Base-by-base conservation (phyloP, 2,888 invertebrate genomes). In the Epinotia brunnichana region DNA sequence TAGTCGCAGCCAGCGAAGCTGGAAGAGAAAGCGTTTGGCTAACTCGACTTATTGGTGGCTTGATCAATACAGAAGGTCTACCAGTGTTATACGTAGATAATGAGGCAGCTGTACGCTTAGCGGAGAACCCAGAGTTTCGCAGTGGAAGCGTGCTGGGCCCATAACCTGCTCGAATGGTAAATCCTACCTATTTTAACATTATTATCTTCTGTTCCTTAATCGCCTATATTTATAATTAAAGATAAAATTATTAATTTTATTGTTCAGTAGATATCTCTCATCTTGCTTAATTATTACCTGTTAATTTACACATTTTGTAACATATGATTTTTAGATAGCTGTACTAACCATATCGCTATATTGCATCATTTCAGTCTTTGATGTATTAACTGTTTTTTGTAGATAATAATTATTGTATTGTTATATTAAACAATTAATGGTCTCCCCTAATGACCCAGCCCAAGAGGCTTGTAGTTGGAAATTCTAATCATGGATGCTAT, bases 111-210 rank as follows among this genome's bases (percentile, higher is more conserved):
- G n/a, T n/a, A n/a, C n/a, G n/a, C n/a, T n/a, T n/a, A n/a, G n/a
- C n/a, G n/a, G n/a, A n/a, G n/a, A n/a, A n/a, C n/a, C n/a, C n/a
- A n/a, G n/a, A n/a, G n/a, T n/a, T n/a, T n/a, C 21, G 21, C 21
- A 54, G 54, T 54, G 56, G 56, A 56, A 56, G 56, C 56, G 56
- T 56, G 56, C 56, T 56, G 56, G 56, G 56, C 56, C 56, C 56
- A 24, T 56, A 56, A 56, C 56, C 56, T 56, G 54, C n/a, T n/a
- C n/a, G n/a, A n/a, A n/a, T n/a, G n/a, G n/a, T n/a, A n/a, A n/a
- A n/a, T n/a, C n/a, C 21, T 5, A 29, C 29, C 7, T 29, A 29
- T 7, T 29, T 29, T 29, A 29, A 29, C 7, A 2, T 24, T 24
- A 24, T 24, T 24, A 24, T 7, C 0, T 29, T 29, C 29, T 29